Percentiles rank a stretch among this genome's conserved stretches.
Conservation (phyloP, 2,888 invertebrate genomes). For the Cerceris rybyensis region DNA sequence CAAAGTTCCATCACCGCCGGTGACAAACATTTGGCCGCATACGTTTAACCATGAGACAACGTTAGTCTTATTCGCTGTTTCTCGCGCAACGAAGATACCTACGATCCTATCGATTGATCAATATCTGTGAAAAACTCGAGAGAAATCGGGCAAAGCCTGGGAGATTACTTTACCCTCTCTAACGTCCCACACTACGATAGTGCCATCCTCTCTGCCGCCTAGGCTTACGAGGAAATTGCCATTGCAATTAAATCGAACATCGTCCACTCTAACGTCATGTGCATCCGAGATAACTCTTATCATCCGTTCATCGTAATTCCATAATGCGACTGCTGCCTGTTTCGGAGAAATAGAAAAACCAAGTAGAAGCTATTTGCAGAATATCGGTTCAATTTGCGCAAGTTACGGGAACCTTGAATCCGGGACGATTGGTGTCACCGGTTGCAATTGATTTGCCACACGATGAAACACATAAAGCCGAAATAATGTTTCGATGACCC, state of each 20-base stretch:
- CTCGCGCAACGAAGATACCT: conserved; percentile 84
- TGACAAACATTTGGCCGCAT: conserved; percentile 87
- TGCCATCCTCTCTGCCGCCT: conserved; percentile 95
- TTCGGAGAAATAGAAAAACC: conserved; percentile 29
- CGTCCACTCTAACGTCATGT: conserved; percentile 94
- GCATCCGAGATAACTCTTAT: conserved; percentile 89
- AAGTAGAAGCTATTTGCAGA: background rate
- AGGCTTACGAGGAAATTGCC: conserved; percentile 92
- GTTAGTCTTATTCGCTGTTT: conserved; percentile 88
- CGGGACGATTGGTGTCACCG: conserved; percentile 95
- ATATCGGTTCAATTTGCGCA: background rate
- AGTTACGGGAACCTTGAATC: conserved; percentile 87
- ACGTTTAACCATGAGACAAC: conserved; percentile 84
- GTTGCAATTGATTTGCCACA: conserved; percentile 92
- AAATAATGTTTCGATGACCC: conserved; percentile 91
- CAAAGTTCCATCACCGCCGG: conserved; percentile 89
- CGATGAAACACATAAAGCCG: conserved; percentile 89
- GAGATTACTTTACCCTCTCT: conserved; percentile 78
- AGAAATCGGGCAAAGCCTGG: background rate
- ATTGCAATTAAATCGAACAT: conserved; percentile 91
- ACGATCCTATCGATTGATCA: conserved; percentile 5
- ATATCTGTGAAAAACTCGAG: background rate
- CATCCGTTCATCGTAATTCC: conserved; percentile 89
- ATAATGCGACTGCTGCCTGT: conserved; percentile 90
- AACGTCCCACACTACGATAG: conserved; percentile 93